Evolutionary conservation across 1,140 invertebrate genomes (phyloP).

Genomic region (Drosophila nasuta): DNA sequence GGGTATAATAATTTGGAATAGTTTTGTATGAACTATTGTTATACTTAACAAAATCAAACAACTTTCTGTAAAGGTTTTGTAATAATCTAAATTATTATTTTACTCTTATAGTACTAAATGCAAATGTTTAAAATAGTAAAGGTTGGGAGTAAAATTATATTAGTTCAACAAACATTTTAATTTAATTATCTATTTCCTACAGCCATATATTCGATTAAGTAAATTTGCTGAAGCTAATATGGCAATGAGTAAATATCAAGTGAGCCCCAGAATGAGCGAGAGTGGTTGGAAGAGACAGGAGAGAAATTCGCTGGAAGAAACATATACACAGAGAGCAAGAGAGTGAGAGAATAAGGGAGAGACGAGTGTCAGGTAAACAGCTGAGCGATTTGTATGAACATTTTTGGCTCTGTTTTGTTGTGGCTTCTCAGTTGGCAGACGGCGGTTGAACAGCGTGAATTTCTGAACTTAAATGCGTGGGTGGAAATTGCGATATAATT

Average conservation of each 20-base stretch:
- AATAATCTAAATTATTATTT: too few relatives aligned
- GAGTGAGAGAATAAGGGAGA: not conserved
- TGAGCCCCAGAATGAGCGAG: not conserved
- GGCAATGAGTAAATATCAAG: not conserved
- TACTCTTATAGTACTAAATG: too few relatives aligned
- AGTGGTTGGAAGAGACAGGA: not conserved
- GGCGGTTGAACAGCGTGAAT: slow-evolving; percentile 48
- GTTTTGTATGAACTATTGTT: too few relatives aligned
- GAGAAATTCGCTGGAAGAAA: not conserved
- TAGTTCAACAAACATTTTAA: too few relatives aligned
- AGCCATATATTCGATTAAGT: not conserved
- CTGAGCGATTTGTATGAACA: slow-evolving; percentile 28
- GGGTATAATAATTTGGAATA: too few relatives aligned
- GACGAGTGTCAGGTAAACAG: slow-evolving; percentile 15
- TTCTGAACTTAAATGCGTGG: not conserved
- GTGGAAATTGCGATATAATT: slow-evolving; percentile 1
- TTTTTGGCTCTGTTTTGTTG: slow-evolving; percentile 35
- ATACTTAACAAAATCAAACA: too few relatives aligned
- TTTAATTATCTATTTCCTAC: too few relatives aligned
- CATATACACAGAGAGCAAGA: not conserved
- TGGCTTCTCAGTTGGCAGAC: slow-evolving; percentile 47
- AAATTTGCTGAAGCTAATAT: slow-evolving; percentile 6
- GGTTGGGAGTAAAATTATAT: too few relatives aligned
- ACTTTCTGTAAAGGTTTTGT: too few relatives aligned
- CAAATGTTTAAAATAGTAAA: too few relatives aligned